A percentile compares a stretch with the other conserved stretches of the same genome.
Conservation (phyloP, 37 sponge, comb jelly and placozoan species). For the Cladorhizidae sp. region DNA sequence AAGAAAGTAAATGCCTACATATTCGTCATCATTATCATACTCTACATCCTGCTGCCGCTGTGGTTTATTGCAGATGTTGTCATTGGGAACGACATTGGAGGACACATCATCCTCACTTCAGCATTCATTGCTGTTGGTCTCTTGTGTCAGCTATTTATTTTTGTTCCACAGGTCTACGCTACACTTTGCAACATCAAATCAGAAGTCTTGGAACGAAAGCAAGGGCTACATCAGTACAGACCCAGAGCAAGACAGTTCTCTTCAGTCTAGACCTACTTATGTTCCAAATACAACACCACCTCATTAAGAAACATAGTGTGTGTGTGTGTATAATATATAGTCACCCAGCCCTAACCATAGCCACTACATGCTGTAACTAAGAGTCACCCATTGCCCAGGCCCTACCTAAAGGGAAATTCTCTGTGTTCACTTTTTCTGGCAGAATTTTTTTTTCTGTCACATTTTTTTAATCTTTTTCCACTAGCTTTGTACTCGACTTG, state of each 20-base stretch:
- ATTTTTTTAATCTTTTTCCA: neutral
- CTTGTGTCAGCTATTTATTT: neutral
- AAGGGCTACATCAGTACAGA: too few relatives aligned
- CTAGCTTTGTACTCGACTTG: too few relatives aligned
- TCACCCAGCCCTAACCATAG: too few relatives aligned
- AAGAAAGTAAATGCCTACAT: constrained; percentile 42
- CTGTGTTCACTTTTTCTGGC: neutral
- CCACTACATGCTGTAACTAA: too few relatives aligned
- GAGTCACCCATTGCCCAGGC: neutral
- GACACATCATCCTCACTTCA: neutral
- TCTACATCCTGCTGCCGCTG: constrained; percentile 2
- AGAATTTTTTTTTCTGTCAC: neutral
- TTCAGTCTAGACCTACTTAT: too few relatives aligned
- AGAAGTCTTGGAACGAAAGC: neutral
- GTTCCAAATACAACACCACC: too few relatives aligned
- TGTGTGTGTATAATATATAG: too few relatives aligned
- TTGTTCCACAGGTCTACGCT: neutral
- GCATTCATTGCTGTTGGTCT: neutral
- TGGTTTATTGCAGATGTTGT: neutral
- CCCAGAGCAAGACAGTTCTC: too few relatives aligned
- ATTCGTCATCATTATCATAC: neutral
- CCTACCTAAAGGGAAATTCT: neutral
- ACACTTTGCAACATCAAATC: neutral
- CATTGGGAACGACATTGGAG: neutral
- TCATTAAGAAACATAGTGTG: too few relatives aligned